phyloP scores from a whole-genome alignment of 2,113 vertebrate species.

The Ceyx margarethae region DNA sequence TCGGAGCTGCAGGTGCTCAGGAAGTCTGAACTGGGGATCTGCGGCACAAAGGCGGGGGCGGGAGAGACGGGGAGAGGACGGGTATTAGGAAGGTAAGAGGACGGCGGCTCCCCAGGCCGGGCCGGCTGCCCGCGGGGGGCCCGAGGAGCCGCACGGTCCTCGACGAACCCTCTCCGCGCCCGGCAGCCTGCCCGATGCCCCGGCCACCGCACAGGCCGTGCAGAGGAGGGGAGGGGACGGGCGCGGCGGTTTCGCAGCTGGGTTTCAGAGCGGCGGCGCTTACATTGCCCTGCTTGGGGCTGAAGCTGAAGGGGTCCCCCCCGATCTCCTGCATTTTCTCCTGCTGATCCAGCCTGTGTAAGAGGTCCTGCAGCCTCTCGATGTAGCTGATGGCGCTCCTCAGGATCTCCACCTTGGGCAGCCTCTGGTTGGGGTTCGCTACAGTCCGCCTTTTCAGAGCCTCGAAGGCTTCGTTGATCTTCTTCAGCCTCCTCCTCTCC shows the following conservation, averaged over 20 bases:
- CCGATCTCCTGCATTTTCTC: constrained; percentile 81
- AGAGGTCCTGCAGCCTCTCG: constrained; percentile 90
- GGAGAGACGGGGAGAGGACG: neutral
- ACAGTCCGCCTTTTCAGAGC: constrained; percentile 93
- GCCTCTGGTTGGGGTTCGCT: constrained; percentile 94
- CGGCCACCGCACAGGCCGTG: neutral
- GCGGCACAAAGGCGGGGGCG: constrained; percentile 1
- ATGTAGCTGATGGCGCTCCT: constrained; percentile 97
- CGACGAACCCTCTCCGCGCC: neutral
- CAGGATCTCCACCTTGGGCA: constrained; percentile 98
- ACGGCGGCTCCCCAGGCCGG: neutral
- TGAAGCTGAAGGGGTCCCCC: constrained; percentile 75
- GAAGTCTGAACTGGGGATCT: constrained; percentile 81
- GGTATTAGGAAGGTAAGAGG: neutral
- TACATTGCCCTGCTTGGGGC: constrained; percentile 82
- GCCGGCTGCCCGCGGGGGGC: neutral
- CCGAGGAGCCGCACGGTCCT: neutral
- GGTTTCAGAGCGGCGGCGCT: constrained; percentile 61
- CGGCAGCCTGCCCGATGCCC: neutral
- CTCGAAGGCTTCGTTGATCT: constrained; percentile 98
- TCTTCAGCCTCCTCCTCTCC: constrained; percentile 92
- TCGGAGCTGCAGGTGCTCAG: constrained; percentile 81
- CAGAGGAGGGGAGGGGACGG: neutral
- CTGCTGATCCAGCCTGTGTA: constrained; percentile 90
- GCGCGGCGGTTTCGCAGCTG: neutral